Base-by-base conservation (phyloP, 1,140 invertebrate genomes). In the Nilaparvata lugens region DNA sequence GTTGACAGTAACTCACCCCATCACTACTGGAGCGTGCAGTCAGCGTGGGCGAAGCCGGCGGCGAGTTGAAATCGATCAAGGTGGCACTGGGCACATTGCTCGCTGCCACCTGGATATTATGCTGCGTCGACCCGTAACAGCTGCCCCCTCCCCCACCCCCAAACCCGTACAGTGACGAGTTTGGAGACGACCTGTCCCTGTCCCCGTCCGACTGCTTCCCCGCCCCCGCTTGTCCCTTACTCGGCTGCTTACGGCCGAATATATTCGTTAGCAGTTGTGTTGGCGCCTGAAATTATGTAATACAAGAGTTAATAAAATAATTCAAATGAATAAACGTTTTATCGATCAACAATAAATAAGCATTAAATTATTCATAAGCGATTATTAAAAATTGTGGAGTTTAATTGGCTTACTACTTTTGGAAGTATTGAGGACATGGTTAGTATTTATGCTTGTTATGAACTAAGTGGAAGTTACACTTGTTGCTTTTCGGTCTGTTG, bases 21-120 rank as follows among this genome's bases (percentile, higher is more conserved):
- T 86, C 85, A 67, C 84, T 87, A 66, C 83, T 86, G 0, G 84
- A 86, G 52, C 84, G 78, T 5, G 83, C 85, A 6, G 84, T 86
- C 28, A 84, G 83, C 2, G 83, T 86, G 25, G 86, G 86, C 13
- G 85, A 87, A 59, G 82, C 83, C 0, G 84, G 83, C 1, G 85
- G 85, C 16, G 82, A 83, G 45, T 80, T 78, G 6, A 83, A 74
- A 67, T 82, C 81, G 64, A 84, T 83, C 11, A 84, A 68, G 72
- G 61, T 75, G 71, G 53, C 65, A 61, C 59, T 43, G 66, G 58
- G 60, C 60, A 48, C 45, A 61, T 58, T 43, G 65, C 53, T 59
- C 57, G 4, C 14, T 5, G 45, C 16, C 21, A 16, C 21, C 16
- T 18, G 45, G 18, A 16, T 9, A 9, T 9, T 18, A 9, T 48